Conservation (phyloP, 2,797 vertebrate genomes). For the Platyrinchus mystaceus region DNA sequence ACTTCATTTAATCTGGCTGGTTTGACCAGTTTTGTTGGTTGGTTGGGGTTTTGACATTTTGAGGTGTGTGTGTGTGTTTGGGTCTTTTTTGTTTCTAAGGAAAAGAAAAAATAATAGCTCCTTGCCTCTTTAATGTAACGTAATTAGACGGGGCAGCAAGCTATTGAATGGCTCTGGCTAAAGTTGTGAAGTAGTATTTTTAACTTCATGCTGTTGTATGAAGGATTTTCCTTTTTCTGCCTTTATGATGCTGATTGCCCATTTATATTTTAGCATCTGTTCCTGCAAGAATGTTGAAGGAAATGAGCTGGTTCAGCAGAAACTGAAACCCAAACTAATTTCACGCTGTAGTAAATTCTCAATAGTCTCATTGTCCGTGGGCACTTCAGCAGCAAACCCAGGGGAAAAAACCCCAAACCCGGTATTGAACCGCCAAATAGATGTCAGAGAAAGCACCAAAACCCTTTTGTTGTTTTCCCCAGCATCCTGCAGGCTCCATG, state of each 20-base stretch:
- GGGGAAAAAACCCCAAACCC: neutral
- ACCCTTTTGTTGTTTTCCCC: neutral
- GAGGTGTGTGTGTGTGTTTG: neutral
- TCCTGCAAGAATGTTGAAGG: conserved; percentile 12
- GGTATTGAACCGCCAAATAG: neutral
- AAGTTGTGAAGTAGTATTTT: neutral
- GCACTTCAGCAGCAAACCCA: neutral
- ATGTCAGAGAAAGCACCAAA: neutral
- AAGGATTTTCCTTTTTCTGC: neutral
- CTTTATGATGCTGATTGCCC: neutral
- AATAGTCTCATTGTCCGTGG: neutral
- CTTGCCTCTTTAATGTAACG: neutral
- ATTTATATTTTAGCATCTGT: conserved; percentile 23
- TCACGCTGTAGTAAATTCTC: neutral
- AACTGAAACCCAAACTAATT: conserved; percentile 31
- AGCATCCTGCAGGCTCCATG: neutral
- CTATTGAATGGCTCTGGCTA: neutral
- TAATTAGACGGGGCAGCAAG: neutral
- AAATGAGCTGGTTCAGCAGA: conserved; percentile 46
- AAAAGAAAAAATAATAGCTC: neutral
- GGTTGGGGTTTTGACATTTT: neutral
- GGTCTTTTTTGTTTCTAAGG: neutral
- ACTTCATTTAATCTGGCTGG: neutral
- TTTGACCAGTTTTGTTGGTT: neutral
- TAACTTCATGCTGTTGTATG: neutral